phyloP scores from a whole-genome alignment of 2,888 invertebrate genomes.

The Oscheius sp. region DNA sequence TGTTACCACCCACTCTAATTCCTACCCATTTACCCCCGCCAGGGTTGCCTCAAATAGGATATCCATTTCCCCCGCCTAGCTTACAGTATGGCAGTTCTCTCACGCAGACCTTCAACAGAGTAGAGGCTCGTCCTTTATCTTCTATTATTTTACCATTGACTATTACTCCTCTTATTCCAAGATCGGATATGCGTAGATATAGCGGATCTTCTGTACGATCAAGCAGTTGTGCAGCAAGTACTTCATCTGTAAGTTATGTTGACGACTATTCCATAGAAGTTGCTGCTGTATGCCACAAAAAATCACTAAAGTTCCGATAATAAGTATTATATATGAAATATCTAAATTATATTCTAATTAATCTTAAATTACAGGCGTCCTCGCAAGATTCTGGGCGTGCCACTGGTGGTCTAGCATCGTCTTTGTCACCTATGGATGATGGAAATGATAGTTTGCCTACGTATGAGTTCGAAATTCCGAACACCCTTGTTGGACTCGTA shows the following conservation, averaged over 20 bases:
- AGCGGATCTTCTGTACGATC: constrained; percentile 37
- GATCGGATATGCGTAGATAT: constrained; percentile 30
- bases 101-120: constrained; percentile 12
- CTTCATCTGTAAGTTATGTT: constrained; percentile 36
- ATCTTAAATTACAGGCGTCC: constrained; percentile 59
- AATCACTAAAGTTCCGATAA: not conserved
- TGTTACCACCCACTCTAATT: constrained; percentile 49
- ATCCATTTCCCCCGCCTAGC: constrained; percentile 10
- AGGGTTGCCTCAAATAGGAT: not conserved
- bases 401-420: constrained; percentile 65
- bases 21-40: constrained; percentile 56
- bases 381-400: constrained; percentile 71
- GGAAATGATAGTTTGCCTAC: constrained; percentile 58
- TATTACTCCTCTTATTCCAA: constrained; percentile 34
- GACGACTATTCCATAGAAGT: not conserved
- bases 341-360: constrained; percentile 2
- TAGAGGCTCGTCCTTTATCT: constrained; percentile 18
- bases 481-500: constrained; percentile 72
- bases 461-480: constrained; percentile 73
- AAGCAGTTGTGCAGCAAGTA: constrained; percentile 39
- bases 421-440: constrained; percentile 58
- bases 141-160: constrained; percentile 33
- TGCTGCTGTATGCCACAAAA: not conserved
- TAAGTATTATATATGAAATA: not conserved
- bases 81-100: constrained; percentile 5